These are phyloP conservation scores for Drosophila seclusa DNA, from an alignment of 2,888 invertebrate species.

Conservation along the genomic window DNA sequence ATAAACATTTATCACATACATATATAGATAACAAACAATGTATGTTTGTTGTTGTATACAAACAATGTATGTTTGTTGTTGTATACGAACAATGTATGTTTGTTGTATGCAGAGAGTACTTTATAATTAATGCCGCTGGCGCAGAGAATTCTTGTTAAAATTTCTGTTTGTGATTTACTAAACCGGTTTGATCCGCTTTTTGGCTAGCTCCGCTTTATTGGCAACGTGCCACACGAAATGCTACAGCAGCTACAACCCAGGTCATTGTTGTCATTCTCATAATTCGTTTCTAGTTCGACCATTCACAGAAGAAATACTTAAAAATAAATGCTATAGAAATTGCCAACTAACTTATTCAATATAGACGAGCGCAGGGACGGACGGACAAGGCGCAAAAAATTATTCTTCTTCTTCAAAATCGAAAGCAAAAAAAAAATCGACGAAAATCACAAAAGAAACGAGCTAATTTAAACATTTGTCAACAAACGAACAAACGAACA, in stretches of 20 bases:
- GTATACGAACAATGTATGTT: not conserved
- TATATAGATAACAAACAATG: too few species aligned
- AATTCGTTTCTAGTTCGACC: constrained; percentile 24
- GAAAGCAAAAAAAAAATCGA: not conserved
- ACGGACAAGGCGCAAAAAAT: constrained; percentile 5
- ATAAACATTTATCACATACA: not conserved
- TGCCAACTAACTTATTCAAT: constrained; percentile 30
- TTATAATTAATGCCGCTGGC: not conserved
- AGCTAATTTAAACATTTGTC: not conserved
- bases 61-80: too few species aligned
- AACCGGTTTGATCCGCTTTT: constrained; percentile 52
- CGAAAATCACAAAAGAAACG: not conserved
- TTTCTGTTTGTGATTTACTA: constrained; percentile 35
- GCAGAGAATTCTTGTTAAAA: not conserved
- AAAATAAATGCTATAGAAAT: constrained; percentile 30
- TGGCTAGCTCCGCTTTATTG: constrained; percentile 40
- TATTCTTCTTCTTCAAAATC: not conserved
- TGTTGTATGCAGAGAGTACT: not conserved
- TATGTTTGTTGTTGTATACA: not conserved
- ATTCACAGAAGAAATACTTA: constrained; percentile 20
- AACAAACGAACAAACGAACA: not conserved
- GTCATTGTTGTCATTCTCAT: constrained; percentile 69
- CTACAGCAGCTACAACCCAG: constrained; percentile 45
- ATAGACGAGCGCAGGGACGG: constrained; percentile 9
- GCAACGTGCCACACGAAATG: constrained; percentile 63